Evolutionary conservation across 2,797 vertebrate species (phyloP).

Genomic region (Staurois parvus): DNA sequence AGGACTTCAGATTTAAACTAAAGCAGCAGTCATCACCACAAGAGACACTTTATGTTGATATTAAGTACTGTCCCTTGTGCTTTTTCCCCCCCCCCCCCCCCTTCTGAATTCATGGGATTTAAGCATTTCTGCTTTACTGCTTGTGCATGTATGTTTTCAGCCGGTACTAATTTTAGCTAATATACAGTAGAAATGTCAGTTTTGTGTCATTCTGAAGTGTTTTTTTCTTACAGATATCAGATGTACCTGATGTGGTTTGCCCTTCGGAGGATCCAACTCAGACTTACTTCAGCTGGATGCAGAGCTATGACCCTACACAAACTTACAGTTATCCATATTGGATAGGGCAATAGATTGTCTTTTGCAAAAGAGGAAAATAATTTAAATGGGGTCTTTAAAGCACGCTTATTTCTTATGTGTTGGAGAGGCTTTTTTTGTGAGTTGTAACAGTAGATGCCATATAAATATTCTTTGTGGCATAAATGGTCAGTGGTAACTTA

Average conservation of each 20-base stretch:
- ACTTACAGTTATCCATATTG: conserved; percentile 31
- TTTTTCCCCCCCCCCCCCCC: too few relatives aligned
- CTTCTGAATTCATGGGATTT: too few relatives aligned
- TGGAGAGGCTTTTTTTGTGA: neutral
- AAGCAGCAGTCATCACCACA: too few relatives aligned
- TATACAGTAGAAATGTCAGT: too few relatives aligned
- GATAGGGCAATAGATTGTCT: conserved; percentile 16
- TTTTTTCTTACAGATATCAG: conserved; percentile 5
- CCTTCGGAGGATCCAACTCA: neutral
- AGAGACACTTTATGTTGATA: too few relatives aligned
- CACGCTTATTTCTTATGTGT: neutral
- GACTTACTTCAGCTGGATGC: conserved; percentile 34
- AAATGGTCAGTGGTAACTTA: neutral
- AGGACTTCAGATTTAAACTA: too few relatives aligned
- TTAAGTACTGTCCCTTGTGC: too few relatives aligned
- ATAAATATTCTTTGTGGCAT: neutral
- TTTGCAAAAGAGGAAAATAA: neutral
- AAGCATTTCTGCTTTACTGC: too few relatives aligned
- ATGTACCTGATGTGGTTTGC: neutral
- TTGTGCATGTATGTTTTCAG: too few relatives aligned
- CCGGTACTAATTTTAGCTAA: too few relatives aligned
- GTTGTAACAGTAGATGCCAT: neutral
- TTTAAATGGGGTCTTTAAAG: neutral
- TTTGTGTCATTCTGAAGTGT: neutral
- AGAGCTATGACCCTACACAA: neutral